A percentile compares a stretch with the other conserved stretches of the same genome.
phyloP scores from a whole-genome alignment of 2,113 vertebrate species.

The Heliornis fulica region DNA sequence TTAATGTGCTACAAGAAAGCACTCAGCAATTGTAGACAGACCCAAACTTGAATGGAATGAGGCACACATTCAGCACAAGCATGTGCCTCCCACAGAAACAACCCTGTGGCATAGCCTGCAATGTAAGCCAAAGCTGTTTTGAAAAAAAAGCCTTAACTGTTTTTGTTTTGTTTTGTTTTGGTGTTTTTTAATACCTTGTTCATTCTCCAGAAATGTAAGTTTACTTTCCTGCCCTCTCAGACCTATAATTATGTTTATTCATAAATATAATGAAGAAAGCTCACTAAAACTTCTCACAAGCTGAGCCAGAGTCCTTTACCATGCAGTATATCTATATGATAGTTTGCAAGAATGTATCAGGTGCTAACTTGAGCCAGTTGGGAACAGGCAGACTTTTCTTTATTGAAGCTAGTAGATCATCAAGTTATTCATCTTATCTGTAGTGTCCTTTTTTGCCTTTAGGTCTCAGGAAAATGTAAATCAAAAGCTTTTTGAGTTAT shows the following conservation, averaged over 20 bases:
- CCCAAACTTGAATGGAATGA: not conserved
- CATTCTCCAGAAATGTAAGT: not conserved
- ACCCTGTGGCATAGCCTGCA: not conserved
- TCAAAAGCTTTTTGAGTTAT: slow-evolving; percentile 73
- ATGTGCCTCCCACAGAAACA: not conserved
- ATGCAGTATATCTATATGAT: slow-evolving; percentile 3
- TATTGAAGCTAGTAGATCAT: slow-evolving; percentile 61
- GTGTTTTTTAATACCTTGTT: not conserved
- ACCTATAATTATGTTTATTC: not conserved
- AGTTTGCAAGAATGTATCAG: slow-evolving; percentile 9
- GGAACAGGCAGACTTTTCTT: slow-evolving; percentile 53
- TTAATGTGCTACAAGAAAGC: not conserved
- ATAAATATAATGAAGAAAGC: slow-evolving; percentile 15
- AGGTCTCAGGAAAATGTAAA: slow-evolving; percentile 74
- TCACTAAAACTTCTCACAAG: slow-evolving; percentile 14
- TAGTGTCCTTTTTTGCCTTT: slow-evolving; percentile 70
- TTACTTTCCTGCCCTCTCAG: not conserved
- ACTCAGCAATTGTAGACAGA: not conserved
- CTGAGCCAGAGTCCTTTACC: not conserved
- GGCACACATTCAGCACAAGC: not conserved
- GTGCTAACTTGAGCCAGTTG: slow-evolving; percentile 15
- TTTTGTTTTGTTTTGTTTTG: no score
- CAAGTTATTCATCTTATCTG: slow-evolving; percentile 60
- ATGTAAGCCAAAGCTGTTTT: not conserved
- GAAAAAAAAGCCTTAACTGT: not conserved